These are phyloP conservation scores for Nyleta sp. DNA, from an alignment of 2,888 invertebrate genomes.

Conservation along the genomic window DNA sequence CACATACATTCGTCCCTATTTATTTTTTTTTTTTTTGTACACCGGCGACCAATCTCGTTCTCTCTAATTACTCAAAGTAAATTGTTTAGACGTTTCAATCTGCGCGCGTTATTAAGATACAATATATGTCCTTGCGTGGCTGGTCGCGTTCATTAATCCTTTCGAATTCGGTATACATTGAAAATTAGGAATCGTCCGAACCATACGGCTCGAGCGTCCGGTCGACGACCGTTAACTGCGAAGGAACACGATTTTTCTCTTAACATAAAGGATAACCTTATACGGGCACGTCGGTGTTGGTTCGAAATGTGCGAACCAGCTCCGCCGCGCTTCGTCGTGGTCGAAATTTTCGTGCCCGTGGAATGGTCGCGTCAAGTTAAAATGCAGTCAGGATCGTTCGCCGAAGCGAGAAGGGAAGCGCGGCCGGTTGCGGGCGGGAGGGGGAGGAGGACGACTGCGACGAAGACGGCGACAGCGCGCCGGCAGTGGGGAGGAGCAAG, in stretches of 20 bases:
- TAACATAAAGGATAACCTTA: conserved; percentile 64
- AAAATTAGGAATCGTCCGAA: conserved; percentile 53
- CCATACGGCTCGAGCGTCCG: conserved; percentile 37
- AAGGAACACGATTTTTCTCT: conserved; percentile 63
- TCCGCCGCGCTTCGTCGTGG: conserved; percentile 50
- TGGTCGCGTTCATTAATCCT: conserved; percentile 1
- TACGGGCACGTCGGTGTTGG: conserved; percentile 54
- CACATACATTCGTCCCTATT: no score
- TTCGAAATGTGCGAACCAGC: conserved; percentile 47
- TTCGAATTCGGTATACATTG: conserved; percentile 36
- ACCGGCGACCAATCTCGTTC: no score
- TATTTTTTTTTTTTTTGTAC: no score
- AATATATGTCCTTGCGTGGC: no score
- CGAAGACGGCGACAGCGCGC: conserved; percentile 17
- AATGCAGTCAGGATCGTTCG: conserved; percentile 47
- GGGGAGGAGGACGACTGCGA: conserved; percentile 27
- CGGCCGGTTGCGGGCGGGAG: conserved; percentile 19
- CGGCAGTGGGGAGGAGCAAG: conserved; percentile 1
- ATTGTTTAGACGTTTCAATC: no score
- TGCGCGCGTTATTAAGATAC: no score
- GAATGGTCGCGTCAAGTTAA: conserved; percentile 55
- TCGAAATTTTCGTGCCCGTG: conserved; percentile 61
- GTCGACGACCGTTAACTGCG: conserved; percentile 62
- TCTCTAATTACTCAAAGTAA: no score
- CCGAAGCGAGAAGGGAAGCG: conserved; percentile 32